Conservation (phyloP, 35 echinoderm and acorn worm genomes). For the Heliocidaris erythrogramma region DNA sequence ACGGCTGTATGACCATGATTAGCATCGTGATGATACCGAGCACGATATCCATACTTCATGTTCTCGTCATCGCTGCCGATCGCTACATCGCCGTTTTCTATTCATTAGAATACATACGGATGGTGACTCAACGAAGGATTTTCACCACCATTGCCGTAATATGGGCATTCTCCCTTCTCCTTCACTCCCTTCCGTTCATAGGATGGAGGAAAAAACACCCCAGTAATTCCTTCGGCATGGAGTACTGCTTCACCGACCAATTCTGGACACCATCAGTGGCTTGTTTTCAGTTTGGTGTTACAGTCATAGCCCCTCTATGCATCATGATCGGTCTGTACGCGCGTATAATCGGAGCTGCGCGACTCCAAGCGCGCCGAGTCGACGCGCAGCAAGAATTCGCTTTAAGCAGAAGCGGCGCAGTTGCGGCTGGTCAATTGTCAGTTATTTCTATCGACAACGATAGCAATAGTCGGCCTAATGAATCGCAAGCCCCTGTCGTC, state of each 20-base stretch:
- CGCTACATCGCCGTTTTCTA: conserved; percentile 26
- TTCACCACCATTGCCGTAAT: neutral
- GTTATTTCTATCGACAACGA: neutral
- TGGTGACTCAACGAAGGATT: neutral
- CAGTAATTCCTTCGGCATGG: neutral
- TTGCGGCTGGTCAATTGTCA: neutral
- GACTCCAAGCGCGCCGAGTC: conserved; percentile 24
- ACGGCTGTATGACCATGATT: conserved; percentile 30
- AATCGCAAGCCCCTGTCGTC: neutral
- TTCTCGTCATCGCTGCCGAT: conserved; percentile 29
- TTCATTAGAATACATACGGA: neutral
- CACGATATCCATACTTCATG: conserved; percentile 19
- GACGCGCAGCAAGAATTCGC: conserved; percentile 21
- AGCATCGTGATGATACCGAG: neutral
- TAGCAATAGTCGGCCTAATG: neutral
- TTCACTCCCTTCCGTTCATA: neutral
- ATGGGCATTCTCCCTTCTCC: neutral
- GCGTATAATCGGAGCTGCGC: neutral
- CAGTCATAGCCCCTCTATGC: neutral
- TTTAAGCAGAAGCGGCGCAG: neutral
- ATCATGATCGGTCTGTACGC: neutral
- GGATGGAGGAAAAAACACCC: neutral
- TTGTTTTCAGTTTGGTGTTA: neutral
- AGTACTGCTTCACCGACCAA: conserved; percentile 19
- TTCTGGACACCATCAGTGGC: neutral